Evolutionary conservation across 2,113 vertebrate species (phyloP).

Genomic region (Heloderma charlesbogerti): DNA sequence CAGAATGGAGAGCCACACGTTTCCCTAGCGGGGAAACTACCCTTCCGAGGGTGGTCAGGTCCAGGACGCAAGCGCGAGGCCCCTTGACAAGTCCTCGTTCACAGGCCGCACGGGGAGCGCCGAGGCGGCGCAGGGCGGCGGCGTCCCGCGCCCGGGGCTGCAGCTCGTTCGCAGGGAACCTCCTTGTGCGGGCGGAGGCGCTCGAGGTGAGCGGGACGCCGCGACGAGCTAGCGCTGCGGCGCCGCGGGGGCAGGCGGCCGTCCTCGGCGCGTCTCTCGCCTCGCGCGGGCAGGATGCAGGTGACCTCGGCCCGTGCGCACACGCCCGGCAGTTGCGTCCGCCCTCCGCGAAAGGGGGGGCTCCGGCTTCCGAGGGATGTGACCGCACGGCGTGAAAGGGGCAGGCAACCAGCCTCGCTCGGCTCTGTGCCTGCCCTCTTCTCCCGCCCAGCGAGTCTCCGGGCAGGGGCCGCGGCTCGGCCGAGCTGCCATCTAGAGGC

Average conservation of each 20-base stretch:
- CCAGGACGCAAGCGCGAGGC: no score
- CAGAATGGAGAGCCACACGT: not conserved
- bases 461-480: not conserved
- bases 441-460: not conserved
- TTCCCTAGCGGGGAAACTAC: no score
- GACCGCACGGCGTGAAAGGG: not conserved
- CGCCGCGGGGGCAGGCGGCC: not conserved
- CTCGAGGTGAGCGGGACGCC: slow-evolving; percentile 33
- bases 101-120: no score
- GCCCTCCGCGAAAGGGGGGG: slow-evolving; percentile 22
- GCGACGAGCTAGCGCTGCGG: slow-evolving; percentile 39
- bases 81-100: no score
- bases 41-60: no score
- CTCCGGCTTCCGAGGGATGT: not conserved
- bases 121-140: no score
- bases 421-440: not conserved
- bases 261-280: not conserved
- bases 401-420: not conserved
- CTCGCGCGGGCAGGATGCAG: slow-evolving; percentile 1
- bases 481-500: slow-evolving; percentile 71
- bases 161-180: not conserved
- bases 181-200: not conserved
- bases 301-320: not conserved
- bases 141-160: no score
- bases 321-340: slow-evolving; percentile 20